A percentile compares a stretch with the other conserved stretches of the same genome.
Evolutionary conservation across 2,888 invertebrate species (phyloP).

Genomic region (Andrena bucephala): DNA sequence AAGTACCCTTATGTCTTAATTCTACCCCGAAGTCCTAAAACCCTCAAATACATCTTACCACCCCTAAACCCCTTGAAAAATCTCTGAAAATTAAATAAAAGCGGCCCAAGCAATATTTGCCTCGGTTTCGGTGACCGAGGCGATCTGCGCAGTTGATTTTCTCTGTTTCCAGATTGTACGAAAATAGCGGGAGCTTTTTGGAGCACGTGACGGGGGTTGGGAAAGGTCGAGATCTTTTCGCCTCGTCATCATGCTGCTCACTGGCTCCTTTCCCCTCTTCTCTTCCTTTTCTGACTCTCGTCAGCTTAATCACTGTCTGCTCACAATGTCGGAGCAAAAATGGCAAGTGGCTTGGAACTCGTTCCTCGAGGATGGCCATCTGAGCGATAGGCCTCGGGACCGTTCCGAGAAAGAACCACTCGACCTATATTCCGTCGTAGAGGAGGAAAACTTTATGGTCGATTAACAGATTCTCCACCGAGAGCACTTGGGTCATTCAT

Average conservation of each 20-base stretch:
- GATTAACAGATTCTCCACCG: slow-evolving; percentile 32
- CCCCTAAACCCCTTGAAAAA: too few relatives aligned
- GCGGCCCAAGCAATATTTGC: neutral
- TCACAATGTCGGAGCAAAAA: slow-evolving; percentile 1
- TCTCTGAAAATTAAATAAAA: too few relatives aligned
- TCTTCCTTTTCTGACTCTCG: neutral
- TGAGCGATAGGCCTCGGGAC: slow-evolving; percentile 48
- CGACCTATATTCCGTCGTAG: slow-evolving; percentile 65
- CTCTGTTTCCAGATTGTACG: slow-evolving; percentile 55
- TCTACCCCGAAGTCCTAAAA: too few relatives aligned
- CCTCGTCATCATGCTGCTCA: slow-evolving; percentile 11
- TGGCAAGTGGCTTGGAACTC: slow-evolving; percentile 23
- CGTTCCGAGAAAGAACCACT: slow-evolving; percentile 59
- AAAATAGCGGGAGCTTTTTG: slow-evolving; percentile 56
- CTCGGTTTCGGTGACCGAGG: slow-evolving; percentile 26
- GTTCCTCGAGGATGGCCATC: slow-evolving; percentile 44
- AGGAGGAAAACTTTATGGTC: slow-evolving; percentile 52
- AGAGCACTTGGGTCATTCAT: slow-evolving; percentile 3
- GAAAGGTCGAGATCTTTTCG: slow-evolving; percentile 60
- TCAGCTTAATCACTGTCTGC: too few relatives aligned
- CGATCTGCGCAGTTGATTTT: slow-evolving; percentile 44
- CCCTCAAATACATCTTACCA: too few relatives aligned
- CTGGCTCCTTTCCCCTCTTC: neutral
- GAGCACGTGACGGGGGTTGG: slow-evolving; percentile 57
- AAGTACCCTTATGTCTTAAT: too few relatives aligned